Conservation (phyloP, 2,797 vertebrate genomes). For the Bradypus variegatus region DNA sequence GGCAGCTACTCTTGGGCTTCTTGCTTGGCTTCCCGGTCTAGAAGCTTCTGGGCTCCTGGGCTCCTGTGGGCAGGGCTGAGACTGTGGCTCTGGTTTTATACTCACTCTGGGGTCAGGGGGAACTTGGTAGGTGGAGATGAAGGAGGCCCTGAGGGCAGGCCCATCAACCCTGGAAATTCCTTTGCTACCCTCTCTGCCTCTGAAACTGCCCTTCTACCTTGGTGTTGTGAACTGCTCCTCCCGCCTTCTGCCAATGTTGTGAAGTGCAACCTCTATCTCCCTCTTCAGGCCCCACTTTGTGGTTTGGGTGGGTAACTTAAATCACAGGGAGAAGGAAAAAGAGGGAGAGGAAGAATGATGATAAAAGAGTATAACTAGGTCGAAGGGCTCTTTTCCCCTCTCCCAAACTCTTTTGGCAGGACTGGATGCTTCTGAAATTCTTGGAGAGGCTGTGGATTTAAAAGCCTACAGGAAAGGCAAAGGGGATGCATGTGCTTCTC, state of each 20-base stretch:
- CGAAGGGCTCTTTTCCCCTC: not conserved
- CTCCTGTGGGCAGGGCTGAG: not conserved
- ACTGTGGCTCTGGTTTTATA: not conserved
- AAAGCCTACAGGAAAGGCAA: constrained; percentile 26
- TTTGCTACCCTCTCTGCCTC: not conserved
- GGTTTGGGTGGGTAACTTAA: not conserved
- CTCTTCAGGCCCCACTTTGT: not conserved
- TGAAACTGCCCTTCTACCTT: not conserved
- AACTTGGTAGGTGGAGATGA: not conserved
- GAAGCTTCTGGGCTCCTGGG: not conserved
- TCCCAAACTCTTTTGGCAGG: not conserved
- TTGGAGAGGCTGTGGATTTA: constrained; percentile 5
- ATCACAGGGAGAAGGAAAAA: not conserved
- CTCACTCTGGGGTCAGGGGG: not conserved
- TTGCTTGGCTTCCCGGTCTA: not conserved
- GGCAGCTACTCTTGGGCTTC: not conserved
- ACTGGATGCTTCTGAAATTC: not conserved
- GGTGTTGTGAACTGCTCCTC: not conserved
- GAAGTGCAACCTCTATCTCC: not conserved
- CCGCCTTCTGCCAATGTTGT: not conserved
- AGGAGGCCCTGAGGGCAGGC: not conserved
- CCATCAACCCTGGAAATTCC: constrained; percentile 29
- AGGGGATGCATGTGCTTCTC: not conserved
- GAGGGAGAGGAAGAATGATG: not conserved
- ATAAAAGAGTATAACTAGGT: not conserved